Conservation (phyloP, 2,888 invertebrate genomes). For the Chrysotoxum bicinctum region DNA sequence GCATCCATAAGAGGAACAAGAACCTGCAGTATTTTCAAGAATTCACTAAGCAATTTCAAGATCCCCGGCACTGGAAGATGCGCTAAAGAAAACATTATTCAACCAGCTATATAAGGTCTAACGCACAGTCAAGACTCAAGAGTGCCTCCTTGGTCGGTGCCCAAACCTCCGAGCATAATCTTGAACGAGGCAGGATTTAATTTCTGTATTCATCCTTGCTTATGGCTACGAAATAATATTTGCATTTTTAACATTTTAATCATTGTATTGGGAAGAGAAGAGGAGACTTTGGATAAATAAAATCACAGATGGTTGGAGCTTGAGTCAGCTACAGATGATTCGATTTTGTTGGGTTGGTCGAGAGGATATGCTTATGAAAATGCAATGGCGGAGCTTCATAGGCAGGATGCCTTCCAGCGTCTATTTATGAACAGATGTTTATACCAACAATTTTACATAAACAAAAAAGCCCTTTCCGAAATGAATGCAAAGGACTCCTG, state of each 20-base stretch:
- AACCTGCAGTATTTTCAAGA: constrained; percentile 51
- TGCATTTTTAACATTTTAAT: constrained; percentile 70
- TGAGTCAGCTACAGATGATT: constrained; percentile 12
- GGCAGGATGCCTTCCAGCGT: constrained; percentile 1
- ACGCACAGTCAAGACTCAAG: constrained; percentile 15
- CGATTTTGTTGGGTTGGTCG: background rate
- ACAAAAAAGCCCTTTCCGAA: background rate
- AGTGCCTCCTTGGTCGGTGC: background rate
- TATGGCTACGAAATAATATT: constrained; percentile 21
- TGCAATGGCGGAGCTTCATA: background rate
- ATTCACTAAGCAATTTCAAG: constrained; percentile 63
- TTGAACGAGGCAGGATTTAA: constrained; percentile 12
- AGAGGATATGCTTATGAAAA: background rate
- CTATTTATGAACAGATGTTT: constrained; percentile 23
- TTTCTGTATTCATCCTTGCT: constrained; percentile 10
- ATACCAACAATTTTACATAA: constrained; percentile 1
- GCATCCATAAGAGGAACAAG: constrained; percentile 43
- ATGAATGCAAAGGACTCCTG: constrained; percentile 19
- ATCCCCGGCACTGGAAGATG: constrained; percentile 4
- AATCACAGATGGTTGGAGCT: constrained; percentile 33
- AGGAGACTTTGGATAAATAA: constrained; percentile 18
- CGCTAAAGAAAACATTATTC: constrained; percentile 42
- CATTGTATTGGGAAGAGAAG: constrained; percentile 29
- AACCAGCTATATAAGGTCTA: constrained; percentile 42
- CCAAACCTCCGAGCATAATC: background rate